Conservation (phyloP, 2,888 invertebrate genomes). For the Nemapogon koenigi region DNA sequence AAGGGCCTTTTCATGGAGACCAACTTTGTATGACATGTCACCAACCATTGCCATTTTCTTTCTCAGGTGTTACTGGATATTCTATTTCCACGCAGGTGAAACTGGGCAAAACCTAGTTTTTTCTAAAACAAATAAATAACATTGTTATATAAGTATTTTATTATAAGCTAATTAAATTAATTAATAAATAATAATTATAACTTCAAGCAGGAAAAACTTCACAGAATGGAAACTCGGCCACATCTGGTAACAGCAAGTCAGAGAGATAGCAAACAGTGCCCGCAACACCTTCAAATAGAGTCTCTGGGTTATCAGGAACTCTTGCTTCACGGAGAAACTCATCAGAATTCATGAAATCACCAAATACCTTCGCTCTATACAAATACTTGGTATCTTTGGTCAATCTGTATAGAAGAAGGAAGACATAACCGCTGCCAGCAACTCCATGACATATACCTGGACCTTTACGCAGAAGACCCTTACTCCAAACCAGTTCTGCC, state of each 20-base stretch:
- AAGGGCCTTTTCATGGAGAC: no score
- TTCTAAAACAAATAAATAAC: no score
- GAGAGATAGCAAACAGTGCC: conserved; percentile 84
- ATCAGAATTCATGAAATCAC: conserved; percentile 72
- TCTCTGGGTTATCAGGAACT: conserved; percentile 82
- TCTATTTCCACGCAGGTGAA: no score
- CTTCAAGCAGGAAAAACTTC: conserved; percentile 70
- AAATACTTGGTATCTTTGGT: conserved; percentile 75
- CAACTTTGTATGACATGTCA: no score
- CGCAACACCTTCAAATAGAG: conserved; percentile 86
- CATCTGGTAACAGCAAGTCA: conserved; percentile 75
- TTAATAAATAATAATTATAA: no score
- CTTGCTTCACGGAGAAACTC: conserved; percentile 72
- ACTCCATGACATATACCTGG: conserved; percentile 91
- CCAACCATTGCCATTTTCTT: no score
- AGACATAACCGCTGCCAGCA: conserved; percentile 83
- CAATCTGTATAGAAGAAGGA: conserved; percentile 76
- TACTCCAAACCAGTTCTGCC: conserved; percentile 81
- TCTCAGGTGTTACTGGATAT: no score
- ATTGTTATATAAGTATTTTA: not conserved
- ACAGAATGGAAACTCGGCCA: conserved; percentile 84
- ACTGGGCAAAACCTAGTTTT: no score
- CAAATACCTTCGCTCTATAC: conserved; percentile 78
- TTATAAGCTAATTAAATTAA: not conserved
- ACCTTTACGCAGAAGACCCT: conserved; percentile 84